Percentiles rank a stretch among this genome's conserved stretches.
Evolutionary conservation across 2,113 vertebrate species (phyloP).

Genomic region (Stomatorhinus ivindoensis): DNA sequence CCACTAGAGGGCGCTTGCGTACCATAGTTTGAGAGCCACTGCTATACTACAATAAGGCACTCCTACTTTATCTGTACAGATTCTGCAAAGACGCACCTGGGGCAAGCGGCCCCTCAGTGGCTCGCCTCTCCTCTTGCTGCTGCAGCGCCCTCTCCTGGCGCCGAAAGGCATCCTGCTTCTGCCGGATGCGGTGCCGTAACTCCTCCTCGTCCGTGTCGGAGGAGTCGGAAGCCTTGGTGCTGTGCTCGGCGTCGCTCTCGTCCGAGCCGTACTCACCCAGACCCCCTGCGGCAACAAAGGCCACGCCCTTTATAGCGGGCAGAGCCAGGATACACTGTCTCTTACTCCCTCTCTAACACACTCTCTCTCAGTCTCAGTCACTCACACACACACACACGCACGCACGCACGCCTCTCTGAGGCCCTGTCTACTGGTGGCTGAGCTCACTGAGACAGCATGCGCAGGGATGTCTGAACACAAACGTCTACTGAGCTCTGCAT

Average conservation of each 20-base stretch:
- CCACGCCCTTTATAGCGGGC: conserved; percentile 49
- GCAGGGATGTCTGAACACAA: conserved; percentile 22
- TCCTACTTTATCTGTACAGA: not conserved
- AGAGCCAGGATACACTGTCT: conserved; percentile 20
- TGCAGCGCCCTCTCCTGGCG: conserved; percentile 90
- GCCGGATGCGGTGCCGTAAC: conserved; percentile 85
- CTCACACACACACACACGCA: conserved; percentile 24
- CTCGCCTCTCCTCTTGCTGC: conserved; percentile 78
- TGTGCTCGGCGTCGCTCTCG: conserved; percentile 86
- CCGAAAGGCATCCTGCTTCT: conserved; percentile 97
- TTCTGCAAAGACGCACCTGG: conserved; percentile 38
- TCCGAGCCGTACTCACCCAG: conserved; percentile 97
- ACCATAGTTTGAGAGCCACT: not conserved
- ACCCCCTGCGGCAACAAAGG: conserved; percentile 95
- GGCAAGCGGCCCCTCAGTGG: conserved; percentile 67
- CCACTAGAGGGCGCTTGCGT: not conserved
- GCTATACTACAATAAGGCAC: not conserved
- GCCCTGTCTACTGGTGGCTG: not conserved
- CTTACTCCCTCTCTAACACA: conserved; percentile 25
- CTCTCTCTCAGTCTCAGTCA: not conserved
- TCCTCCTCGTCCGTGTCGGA: conserved; percentile 98
- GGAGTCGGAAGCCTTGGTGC: conserved; percentile 83
- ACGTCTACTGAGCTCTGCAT: not conserved
- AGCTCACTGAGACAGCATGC: conserved; percentile 45
- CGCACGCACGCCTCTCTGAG: not conserved